Evolutionary conservation across 2,888 invertebrate species (phyloP).

Genomic region (Lordiphosa fenestrarum): DNA sequence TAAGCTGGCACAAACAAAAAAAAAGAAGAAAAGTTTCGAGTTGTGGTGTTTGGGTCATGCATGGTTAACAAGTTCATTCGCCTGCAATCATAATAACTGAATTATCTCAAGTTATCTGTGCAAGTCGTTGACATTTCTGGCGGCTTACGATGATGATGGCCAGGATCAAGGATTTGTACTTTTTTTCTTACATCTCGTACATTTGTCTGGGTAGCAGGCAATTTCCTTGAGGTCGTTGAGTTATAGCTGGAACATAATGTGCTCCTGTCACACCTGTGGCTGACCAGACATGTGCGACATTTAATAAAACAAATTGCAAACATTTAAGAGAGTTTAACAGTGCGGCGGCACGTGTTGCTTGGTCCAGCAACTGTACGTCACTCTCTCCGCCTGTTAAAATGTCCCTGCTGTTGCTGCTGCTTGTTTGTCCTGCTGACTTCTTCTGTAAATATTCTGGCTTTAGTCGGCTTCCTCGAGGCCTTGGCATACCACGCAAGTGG

Average conservation of each 20-base stretch:
- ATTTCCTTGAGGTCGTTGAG: slow-evolving; percentile 64
- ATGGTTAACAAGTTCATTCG: slow-evolving; percentile 43
- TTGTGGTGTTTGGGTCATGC: slow-evolving; percentile 28
- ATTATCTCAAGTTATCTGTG: slow-evolving; percentile 64
- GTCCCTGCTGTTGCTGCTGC: slow-evolving; percentile 27
- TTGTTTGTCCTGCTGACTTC: slow-evolving; percentile 4
- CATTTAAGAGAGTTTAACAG: slow-evolving; percentile 11
- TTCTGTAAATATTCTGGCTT: slow-evolving; percentile 4
- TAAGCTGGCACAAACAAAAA: slow-evolving; percentile 36
- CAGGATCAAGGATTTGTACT: not conserved
- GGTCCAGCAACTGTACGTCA: slow-evolving; percentile 26
- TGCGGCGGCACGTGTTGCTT: slow-evolving; percentile 51
- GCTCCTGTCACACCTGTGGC: slow-evolving; percentile 71
- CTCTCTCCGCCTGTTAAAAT: slow-evolving; percentile 52
- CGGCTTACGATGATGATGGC: slow-evolving; percentile 60
- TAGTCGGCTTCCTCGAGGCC: not conserved
- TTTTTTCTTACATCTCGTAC: slow-evolving; percentile 1
- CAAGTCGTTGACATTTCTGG: slow-evolving; percentile 56
- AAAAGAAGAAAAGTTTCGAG: slow-evolving; percentile 22
- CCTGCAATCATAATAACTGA: slow-evolving; percentile 54
- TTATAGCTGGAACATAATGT: slow-evolving; percentile 74
- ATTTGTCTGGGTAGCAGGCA: slow-evolving; percentile 11
- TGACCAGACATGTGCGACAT: slow-evolving; percentile 61
- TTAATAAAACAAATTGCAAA: slow-evolving; percentile 60
- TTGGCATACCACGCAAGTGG: not conserved